These are phyloP conservation scores for Melanchra persicariae DNA, from an alignment of 2,888 invertebrate genomes.

Conservation along the genomic window DNA sequence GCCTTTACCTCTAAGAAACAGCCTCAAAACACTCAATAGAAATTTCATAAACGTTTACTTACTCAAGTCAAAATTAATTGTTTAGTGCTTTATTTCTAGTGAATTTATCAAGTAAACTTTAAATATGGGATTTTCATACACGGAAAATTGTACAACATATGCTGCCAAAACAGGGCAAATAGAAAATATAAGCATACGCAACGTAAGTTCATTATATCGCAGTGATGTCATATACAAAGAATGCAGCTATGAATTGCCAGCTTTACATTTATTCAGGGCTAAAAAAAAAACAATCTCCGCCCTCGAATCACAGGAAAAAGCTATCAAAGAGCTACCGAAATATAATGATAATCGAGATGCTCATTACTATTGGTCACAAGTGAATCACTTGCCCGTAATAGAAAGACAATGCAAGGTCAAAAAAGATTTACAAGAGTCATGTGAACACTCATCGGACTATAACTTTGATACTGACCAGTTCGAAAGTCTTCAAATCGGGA, in stretches of 20 bases:
- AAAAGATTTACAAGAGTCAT: constrained; percentile 16
- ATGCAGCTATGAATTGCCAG: constrained; percentile 73
- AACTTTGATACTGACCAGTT: constrained; percentile 27
- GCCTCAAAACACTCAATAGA: constrained; percentile 15
- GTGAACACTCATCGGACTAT: constrained; percentile 1
- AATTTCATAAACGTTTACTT: constrained; percentile 35
- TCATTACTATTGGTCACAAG: constrained; percentile 77
- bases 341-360: constrained; percentile 24
- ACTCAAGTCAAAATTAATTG: constrained; percentile 33
- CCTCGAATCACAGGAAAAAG: constrained; percentile 30
- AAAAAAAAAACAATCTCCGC: constrained; percentile 25
- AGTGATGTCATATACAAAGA: constrained; percentile 78
- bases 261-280: constrained; percentile 45
- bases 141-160: constrained; percentile 56
- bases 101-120: constrained; percentile 27
- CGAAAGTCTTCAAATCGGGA: constrained; percentile 9
- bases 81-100: constrained; percentile 11
- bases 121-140: constrained; percentile 69
- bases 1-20: constrained; percentile 24
- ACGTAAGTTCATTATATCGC: constrained; percentile 69
- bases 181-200: constrained; percentile 65
- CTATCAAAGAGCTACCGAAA: constrained; percentile 28
- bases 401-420: constrained; percentile 57
- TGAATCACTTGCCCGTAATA: constrained; percentile 73
- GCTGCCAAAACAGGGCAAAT: constrained; percentile 45